Evolutionary conservation across 53 echinoderm and acorn worm genomes (phyloP), one percentile per base, ranked within the genome.

Genomic region (Glandiceps talaboti): DNA sequence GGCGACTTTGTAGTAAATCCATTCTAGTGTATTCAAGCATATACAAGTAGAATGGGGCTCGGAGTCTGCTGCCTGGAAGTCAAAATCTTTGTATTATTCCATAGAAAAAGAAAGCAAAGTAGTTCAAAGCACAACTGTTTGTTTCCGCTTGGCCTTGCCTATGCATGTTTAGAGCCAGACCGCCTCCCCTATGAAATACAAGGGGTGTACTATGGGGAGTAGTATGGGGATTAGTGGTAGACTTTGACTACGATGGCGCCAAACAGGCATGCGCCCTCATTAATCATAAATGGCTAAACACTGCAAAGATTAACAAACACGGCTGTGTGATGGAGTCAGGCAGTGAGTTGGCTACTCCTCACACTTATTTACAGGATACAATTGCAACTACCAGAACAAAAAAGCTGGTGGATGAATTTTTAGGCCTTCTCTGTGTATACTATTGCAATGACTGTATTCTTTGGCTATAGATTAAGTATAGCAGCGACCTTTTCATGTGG

Each of bases 221-320:
- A 45, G 64, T 20, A 6, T 45, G 20, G 64, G 64, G 64, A 45
- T 45, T 45, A 45, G 64, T 20, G 64, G 64, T 20, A 45, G 20
- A 20, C 64, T 45, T 20, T 45, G 64, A 20, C 64, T 45, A 45
- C 64, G n/a, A 73, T 86, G 87, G 87, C 87, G 87, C 87, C 87
- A 81, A 33, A 78, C 78, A 83, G 33, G 87, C 83, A 86, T 86
- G 82, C 82, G 6, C 82, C 74, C 82, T 79, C 87, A 86, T 86
- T 86, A 86, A 86, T 86, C 87, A 86, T 86, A 45, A 45, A 45
- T 45, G 64, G 64, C 64, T 45, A 45, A 45, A 45, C 64, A 45
- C 64, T 45, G 64, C 64, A 45, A 20, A 45, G 64, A 45, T 45
- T 45, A 45, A 45, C 6, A 45, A 45, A 45, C 6, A 45, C 64